phyloP scores from a whole-genome alignment of 2,888 invertebrate species.

The Sphaerophoria taeniata region DNA sequence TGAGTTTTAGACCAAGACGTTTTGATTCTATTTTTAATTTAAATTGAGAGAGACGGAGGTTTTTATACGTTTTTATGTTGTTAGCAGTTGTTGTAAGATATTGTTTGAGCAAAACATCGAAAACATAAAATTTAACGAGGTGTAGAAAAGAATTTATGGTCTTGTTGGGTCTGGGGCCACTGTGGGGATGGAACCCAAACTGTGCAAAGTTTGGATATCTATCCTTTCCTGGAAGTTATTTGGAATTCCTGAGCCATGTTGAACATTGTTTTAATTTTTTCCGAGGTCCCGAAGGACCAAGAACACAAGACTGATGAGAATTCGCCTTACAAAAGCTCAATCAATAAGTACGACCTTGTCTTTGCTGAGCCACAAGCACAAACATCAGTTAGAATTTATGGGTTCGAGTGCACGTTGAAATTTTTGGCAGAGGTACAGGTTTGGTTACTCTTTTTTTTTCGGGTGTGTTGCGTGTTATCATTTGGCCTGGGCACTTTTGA shows the following conservation, averaged over 20 bases:
- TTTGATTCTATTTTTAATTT: constrained; percentile 61
- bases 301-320: too few species aligned
- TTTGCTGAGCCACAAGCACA: too few species aligned
- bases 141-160: constrained; percentile 40
- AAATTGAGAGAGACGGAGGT: constrained; percentile 25
- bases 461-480: too few species aligned
- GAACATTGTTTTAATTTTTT: neutral
- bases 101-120: constrained; percentile 20
- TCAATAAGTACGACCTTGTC: too few species aligned
- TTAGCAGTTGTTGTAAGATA: constrained; percentile 21
- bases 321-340: too few species aligned
- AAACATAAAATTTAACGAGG: constrained; percentile 41
- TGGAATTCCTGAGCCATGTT: constrained; percentile 18
- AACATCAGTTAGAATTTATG: too few species aligned
- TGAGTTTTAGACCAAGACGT: too few species aligned
- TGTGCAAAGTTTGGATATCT: neutral
- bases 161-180: neutral
- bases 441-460: too few species aligned
- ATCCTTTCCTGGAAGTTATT: constrained; percentile 32
- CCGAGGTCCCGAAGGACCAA: neutral
- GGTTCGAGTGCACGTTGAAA: too few species aligned
- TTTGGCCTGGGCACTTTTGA: neutral
- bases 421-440: too few species aligned
- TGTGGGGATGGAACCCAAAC: neutral
- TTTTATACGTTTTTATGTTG: neutral